Evolutionary conservation across 2,797 vertebrate species (phyloP).

Genomic region (Cryptoprocta ferox): DNA sequence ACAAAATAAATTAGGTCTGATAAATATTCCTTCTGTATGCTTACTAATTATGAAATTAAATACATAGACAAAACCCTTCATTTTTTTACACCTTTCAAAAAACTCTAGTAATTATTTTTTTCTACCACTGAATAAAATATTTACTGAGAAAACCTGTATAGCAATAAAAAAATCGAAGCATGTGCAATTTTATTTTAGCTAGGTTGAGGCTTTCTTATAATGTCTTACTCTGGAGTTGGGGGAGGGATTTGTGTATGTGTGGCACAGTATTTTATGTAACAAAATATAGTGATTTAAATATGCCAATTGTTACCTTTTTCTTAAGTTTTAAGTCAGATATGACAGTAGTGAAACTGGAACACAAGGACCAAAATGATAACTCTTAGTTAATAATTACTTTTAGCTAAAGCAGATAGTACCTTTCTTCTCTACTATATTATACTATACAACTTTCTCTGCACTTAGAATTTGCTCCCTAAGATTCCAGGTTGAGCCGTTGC

Average conservation of each 20-base stretch:
- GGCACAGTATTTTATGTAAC: background rate
- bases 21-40: background rate
- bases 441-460: background rate
- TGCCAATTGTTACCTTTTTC: background rate
- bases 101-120: background rate
- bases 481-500: background rate
- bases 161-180: background rate
- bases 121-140: background rate
- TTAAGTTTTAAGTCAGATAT: background rate
- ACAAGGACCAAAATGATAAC: background rate
- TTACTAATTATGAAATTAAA: conserved; percentile 35
- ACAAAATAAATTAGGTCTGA: background rate
- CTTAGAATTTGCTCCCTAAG: conserved; percentile 44
- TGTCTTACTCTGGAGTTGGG: background rate
- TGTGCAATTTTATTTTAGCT: background rate
- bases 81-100: background rate
- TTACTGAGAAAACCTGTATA: background rate
- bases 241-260: background rate
- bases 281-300: background rate
- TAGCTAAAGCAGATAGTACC: background rate
- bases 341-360: background rate
- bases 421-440: background rate
- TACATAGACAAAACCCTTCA: background rate
- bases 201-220: background rate
- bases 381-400: conserved; percentile 28